Evolutionary conservation across 2,888 invertebrate species (phyloP).

Genomic region (Nezara viridula): DNA sequence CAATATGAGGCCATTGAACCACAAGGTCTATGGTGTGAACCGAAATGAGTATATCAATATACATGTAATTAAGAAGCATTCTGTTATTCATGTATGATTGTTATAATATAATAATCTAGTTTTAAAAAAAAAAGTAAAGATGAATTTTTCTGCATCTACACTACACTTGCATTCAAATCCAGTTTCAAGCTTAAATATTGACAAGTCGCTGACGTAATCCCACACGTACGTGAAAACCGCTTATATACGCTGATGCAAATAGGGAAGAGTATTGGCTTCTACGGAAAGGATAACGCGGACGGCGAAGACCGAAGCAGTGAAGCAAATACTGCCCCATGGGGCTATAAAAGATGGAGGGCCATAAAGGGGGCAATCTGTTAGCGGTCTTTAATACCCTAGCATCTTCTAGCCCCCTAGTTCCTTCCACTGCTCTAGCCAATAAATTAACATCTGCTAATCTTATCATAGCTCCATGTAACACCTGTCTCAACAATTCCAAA

Average conservation of each 20-base stretch:
- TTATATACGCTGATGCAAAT: neutral
- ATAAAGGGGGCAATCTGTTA: constrained; percentile 27
- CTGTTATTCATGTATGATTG: too few relatives aligned
- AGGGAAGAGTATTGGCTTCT: neutral
- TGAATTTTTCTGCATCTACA: too few relatives aligned
- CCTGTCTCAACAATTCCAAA: too few relatives aligned
- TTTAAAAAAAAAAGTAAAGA: too few relatives aligned
- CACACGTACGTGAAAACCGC: neutral
- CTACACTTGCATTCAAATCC: too few relatives aligned
- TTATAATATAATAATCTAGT: too few relatives aligned
- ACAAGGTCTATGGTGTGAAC: too few relatives aligned
- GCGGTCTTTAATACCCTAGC: neutral
- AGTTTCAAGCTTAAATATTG: neutral
- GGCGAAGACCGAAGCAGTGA: neutral
- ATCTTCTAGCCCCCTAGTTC: neutral
- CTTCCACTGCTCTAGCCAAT: neutral
- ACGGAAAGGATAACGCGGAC: neutral
- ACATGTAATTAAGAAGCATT: too few relatives aligned
- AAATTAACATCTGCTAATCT: neutral
- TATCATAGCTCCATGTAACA: neutral
- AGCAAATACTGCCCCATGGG: neutral
- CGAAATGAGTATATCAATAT: too few relatives aligned
- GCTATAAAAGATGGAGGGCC: neutral
- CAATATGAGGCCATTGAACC: too few relatives aligned
- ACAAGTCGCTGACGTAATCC: too few relatives aligned